These are phyloP conservation scores for Gorsachius goisagi DNA, from an alignment of 2,113 vertebrate species.

Conservation along the genomic window DNA sequence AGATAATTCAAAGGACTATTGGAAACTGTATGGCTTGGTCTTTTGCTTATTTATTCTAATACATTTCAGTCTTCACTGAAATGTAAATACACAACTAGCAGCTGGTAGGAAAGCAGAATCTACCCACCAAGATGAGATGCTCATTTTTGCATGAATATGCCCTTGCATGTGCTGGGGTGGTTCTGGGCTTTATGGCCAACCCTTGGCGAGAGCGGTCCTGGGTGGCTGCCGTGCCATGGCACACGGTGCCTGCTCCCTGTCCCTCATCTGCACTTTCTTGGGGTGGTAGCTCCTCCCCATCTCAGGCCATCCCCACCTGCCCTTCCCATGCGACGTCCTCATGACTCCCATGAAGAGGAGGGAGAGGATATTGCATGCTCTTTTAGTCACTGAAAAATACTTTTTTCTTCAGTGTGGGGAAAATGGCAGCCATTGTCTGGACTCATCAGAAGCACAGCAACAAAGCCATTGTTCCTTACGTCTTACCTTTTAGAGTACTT, in stretches of 20 bases:
- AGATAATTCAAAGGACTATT: neutral
- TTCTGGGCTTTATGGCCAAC: neutral
- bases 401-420: neutral
- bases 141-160: neutral
- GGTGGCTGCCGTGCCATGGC: neutral
- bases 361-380: neutral
- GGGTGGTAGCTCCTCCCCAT: neutral
- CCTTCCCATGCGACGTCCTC: neutral
- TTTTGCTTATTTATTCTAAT: neutral
- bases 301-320: neutral
- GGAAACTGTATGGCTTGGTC: neutral
- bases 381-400: neutral
- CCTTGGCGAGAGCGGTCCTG: neutral
- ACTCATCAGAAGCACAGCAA: neutral
- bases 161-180: neutral
- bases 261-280: neutral
- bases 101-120: neutral
- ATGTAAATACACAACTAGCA: conserved; percentile 14
- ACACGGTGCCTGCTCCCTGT: rapidly evolving
- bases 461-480: neutral
- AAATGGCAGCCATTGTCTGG: neutral
- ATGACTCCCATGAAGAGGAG: neutral
- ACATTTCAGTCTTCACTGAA: neutral
- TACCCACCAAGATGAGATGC: neutral
- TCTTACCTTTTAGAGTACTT: neutral